These are phyloP conservation scores for Hylia prasina DNA, from an alignment of 2,113 vertebrate species.

Conservation along the genomic window DNA sequence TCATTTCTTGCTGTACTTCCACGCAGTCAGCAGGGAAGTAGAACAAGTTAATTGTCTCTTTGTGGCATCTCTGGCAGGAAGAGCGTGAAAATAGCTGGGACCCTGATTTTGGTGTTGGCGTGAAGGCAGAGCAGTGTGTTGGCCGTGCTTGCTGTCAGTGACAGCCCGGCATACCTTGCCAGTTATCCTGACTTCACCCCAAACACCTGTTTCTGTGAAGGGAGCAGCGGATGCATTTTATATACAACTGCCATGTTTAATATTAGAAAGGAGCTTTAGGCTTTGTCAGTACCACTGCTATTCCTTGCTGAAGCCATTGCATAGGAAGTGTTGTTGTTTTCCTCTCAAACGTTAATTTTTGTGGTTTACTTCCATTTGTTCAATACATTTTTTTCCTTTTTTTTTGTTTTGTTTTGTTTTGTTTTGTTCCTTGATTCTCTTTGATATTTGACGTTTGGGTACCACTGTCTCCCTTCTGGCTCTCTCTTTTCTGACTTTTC, in stretches of 20 bases:
- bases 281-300: background rate
- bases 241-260: background rate
- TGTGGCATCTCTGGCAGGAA: background rate
- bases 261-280: background rate
- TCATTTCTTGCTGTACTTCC: background rate
- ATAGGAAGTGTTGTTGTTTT: background rate
- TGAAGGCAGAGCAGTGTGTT: background rate
- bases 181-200: slow-evolving; percentile 19
- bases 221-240: background rate
- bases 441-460: background rate
- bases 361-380: background rate
- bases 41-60: background rate
- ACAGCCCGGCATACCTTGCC: background rate
- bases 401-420: background rate
- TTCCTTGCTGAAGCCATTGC: background rate
- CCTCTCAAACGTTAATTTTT: background rate
- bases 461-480: background rate
- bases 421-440: background rate
- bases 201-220: background rate
- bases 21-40: background rate
- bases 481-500: background rate
- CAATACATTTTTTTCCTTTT: background rate
- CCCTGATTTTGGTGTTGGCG: background rate
- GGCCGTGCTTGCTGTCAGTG: background rate
- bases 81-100: background rate